Evolutionary conservation across 1,140 invertebrate species (phyloP).

Genomic region (Leptinotarsa lineolata): DNA sequence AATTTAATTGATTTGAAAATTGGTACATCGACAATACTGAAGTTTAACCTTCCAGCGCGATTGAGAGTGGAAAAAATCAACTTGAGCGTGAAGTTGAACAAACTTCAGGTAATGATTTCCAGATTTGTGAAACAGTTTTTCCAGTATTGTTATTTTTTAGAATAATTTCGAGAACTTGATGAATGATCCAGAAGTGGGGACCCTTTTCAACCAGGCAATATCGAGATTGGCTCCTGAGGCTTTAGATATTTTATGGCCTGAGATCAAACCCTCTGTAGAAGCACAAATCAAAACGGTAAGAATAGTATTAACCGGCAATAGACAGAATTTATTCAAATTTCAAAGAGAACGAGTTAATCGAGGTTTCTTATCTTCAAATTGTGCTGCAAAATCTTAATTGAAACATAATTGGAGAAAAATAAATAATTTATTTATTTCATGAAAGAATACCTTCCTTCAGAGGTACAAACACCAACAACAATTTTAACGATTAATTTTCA

Average conservation of each 20-base stretch:
- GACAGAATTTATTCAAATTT: too few relatives aligned
- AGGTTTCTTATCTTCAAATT: too few relatives aligned
- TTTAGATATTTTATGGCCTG: slow-evolving; percentile 53
- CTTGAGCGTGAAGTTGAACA: slow-evolving; percentile 41
- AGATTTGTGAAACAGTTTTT: not conserved
- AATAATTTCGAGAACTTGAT: slow-evolving; percentile 52
- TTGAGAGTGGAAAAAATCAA: slow-evolving; percentile 39
- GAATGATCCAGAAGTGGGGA: slow-evolving; percentile 47
- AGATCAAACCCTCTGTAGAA: slow-evolving; percentile 49
- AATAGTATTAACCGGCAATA: not conserved
- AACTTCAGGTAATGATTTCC: slow-evolving; percentile 38
- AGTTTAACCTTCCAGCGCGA: slow-evolving; percentile 39
- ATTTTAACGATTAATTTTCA: too few relatives aligned
- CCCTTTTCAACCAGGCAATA: slow-evolving; percentile 52
- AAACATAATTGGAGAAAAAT: too few relatives aligned
- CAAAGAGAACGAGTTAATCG: too few relatives aligned
- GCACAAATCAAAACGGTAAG: slow-evolving; percentile 50
- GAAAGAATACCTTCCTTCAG: too few relatives aligned
- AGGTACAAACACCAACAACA: too few relatives aligned
- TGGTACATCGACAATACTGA: slow-evolving; percentile 42
- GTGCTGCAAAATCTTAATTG: too few relatives aligned
- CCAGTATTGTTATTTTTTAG: slow-evolving; percentile 38
- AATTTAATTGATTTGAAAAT: slow-evolving; percentile 42
- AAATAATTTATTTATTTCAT: too few relatives aligned
- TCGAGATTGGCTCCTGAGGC: slow-evolving; percentile 51